phyloP scores from a whole-genome alignment of 2,888 invertebrate species.

The Biston stratarius region DNA sequence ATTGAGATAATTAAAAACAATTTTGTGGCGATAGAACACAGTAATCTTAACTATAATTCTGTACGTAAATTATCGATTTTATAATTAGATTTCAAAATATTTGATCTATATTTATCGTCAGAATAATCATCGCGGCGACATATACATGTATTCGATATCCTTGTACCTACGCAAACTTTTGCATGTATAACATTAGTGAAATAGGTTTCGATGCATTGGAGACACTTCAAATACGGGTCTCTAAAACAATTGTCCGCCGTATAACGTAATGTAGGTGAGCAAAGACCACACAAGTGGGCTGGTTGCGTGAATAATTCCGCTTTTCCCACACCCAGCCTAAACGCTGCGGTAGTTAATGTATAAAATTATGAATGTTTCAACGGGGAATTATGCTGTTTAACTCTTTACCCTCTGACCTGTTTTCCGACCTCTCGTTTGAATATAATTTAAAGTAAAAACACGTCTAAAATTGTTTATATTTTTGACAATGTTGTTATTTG shows the following conservation, averaged over 20 bases:
- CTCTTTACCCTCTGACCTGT: slow-evolving; percentile 20
- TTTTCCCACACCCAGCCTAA: slow-evolving; percentile 28
- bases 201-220: no score
- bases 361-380: slow-evolving; percentile 23
- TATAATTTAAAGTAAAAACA: slow-evolving; percentile 17
- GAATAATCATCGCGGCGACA: no score
- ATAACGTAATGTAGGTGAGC: not conserved
- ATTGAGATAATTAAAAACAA: no score
- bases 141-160: no score
- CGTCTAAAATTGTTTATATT: not conserved
- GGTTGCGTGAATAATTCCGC: slow-evolving; percentile 28
- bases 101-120: no score
- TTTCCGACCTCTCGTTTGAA: slow-evolving; percentile 23
- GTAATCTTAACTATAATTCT: no score
- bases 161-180: no score
- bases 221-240: not conserved
- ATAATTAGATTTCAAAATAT: no score
- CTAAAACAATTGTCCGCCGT: not conserved
- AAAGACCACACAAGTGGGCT: slow-evolving; percentile 5
- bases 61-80: no score
- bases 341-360: slow-evolving; percentile 27
- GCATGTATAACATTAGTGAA: no score
- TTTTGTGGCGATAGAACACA: no score
- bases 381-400: slow-evolving; percentile 24
- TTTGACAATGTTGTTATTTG: not conserved